Percentiles rank a stretch among this genome's conserved stretches.
Conservation (phyloP, 2,797 vertebrate genomes). For the Danio tinwini region DNA sequence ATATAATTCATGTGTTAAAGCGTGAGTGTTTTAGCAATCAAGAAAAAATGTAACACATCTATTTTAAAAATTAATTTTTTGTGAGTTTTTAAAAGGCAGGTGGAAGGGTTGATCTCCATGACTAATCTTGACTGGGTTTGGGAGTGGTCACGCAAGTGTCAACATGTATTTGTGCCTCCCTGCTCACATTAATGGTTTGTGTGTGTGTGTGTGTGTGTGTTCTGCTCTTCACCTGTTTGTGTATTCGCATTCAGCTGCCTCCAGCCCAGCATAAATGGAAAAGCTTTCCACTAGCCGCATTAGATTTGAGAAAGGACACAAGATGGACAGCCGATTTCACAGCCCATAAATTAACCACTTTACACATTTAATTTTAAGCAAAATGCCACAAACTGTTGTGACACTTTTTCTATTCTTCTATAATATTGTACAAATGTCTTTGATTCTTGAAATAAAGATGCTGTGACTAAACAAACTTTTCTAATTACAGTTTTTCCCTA, state of each 20-base stretch:
- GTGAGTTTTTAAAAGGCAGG: constrained; percentile 6
- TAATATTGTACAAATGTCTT: too few species aligned
- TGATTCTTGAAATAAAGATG: too few species aligned
- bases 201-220: constrained; percentile 1
- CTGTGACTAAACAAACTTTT: too few species aligned
- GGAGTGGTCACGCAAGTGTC: constrained; percentile 26
- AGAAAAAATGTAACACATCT: too few species aligned
- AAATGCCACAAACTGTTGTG: background rate
- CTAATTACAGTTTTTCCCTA: too few species aligned
- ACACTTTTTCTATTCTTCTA: too few species aligned
- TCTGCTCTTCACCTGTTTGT: constrained; percentile 64
- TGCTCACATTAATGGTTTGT: constrained; percentile 47
- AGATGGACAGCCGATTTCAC: background rate
- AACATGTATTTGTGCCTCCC: constrained; percentile 6
- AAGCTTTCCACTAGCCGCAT: constrained; percentile 60
- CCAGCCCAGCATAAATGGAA: constrained; percentile 40
- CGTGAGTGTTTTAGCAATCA: too few species aligned
- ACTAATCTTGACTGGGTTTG: background rate
- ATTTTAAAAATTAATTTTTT: background rate
- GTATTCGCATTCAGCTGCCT: constrained; percentile 60
- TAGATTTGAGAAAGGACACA: constrained; percentile 52
- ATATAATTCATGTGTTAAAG: too few species aligned
- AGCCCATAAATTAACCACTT: constrained; percentile 6
- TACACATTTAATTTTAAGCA: background rate
- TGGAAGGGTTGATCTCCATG: background rate